Percentiles rank a stretch among this genome's conserved stretches.
Conservation (phyloP, 2,797 vertebrate species). For the Eulemur mongoz region DNA sequence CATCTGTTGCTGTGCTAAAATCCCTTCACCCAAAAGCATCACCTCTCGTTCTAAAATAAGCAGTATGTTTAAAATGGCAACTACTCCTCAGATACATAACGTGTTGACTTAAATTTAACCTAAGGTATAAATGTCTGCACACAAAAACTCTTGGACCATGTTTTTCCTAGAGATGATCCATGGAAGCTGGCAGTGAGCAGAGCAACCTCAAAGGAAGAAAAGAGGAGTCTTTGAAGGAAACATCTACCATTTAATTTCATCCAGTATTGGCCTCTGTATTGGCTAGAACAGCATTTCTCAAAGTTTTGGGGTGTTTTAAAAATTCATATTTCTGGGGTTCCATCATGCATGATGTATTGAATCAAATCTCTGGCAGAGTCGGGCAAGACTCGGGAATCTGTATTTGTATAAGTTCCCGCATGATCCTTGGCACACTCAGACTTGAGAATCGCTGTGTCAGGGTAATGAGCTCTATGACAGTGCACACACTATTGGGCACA, state of each 20-base stretch:
- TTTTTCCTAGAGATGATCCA: not conserved
- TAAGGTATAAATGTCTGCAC: not conserved
- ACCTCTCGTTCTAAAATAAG: slow-evolving; percentile 1
- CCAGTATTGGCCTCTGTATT: not conserved
- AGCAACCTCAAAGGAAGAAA: not conserved
- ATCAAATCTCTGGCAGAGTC: not conserved
- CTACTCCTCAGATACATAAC: not conserved
- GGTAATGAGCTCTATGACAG: not conserved
- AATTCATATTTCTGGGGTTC: not conserved
- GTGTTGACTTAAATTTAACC: not conserved
- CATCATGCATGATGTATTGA: not conserved
- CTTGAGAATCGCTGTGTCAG: not conserved
- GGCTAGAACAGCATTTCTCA: not conserved
- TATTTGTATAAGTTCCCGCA: not conserved
- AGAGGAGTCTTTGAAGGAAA: not conserved
- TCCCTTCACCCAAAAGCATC: not conserved
- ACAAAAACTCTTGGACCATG: not conserved
- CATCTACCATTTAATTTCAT: not conserved
- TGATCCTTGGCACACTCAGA: not conserved
- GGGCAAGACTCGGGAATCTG: not conserved
- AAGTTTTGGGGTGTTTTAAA: not conserved
- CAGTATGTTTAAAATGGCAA: not conserved
- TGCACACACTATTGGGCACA: too few relatives aligned
- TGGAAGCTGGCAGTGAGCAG: not conserved
- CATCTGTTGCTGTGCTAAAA: not conserved